Conservation (phyloP, 2,797 vertebrate genomes). For the Chelon auratus region DNA sequence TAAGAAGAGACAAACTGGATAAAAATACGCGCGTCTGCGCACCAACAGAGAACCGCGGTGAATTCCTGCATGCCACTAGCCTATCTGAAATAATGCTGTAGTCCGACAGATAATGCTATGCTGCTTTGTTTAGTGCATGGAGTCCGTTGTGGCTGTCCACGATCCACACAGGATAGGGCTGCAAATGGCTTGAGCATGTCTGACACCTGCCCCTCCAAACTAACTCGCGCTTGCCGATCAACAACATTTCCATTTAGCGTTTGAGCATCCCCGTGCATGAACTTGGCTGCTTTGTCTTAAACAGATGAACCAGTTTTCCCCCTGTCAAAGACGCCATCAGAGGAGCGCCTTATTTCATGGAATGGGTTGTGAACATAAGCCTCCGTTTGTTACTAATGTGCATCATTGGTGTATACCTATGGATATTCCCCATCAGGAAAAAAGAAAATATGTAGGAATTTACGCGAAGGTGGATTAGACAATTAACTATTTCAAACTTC, state of each 20-base stretch:
- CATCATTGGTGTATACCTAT: slow-evolving; percentile 42
- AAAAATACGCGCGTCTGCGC: slow-evolving; percentile 70
- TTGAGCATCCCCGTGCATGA: slow-evolving; percentile 63
- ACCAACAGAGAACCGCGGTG: slow-evolving; percentile 75
- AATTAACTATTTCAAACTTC: neutral
- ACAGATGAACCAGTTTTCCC: neutral
- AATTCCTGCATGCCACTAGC: slow-evolving; percentile 80
- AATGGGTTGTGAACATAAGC: slow-evolving; percentile 47
- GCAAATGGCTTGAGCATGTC: slow-evolving; percentile 74
- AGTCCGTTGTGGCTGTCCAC: slow-evolving; percentile 55
- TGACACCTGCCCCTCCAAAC: slow-evolving; percentile 76
- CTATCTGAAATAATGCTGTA: slow-evolving; percentile 57
- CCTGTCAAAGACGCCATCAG: slow-evolving; percentile 19
- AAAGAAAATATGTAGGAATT: slow-evolving; percentile 29
- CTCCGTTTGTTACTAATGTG: slow-evolving; percentile 44
- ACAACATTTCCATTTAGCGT: slow-evolving; percentile 39
- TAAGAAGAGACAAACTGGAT: slow-evolving; percentile 73
- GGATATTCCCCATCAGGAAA: slow-evolving; percentile 52
- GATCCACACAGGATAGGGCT: slow-evolving; percentile 55
- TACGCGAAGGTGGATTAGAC: neutral
- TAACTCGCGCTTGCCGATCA: slow-evolving; percentile 54
- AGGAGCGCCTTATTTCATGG: slow-evolving; percentile 48
- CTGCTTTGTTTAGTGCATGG: slow-evolving; percentile 76
- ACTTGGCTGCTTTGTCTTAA: slow-evolving; percentile 48
- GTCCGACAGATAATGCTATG: slow-evolving; percentile 51